Evolutionary conservation across 2,888 invertebrate species (phyloP).

Genomic region (Archips crataeganus): DNA sequence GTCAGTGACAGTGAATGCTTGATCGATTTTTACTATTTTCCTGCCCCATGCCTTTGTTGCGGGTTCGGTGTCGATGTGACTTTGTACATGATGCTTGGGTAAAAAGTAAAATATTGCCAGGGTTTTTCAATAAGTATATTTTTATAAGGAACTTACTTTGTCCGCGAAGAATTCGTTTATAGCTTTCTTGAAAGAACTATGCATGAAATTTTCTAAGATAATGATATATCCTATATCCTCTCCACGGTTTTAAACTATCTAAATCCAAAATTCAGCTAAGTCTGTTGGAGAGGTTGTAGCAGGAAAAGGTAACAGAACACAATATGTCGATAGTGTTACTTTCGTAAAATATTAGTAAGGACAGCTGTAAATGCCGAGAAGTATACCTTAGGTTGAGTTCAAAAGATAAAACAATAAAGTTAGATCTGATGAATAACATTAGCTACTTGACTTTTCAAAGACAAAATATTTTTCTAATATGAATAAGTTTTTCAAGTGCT

Average conservation of each 20-base stretch:
- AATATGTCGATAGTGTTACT: too few species aligned
- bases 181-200: too few species aligned
- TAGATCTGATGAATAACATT: not conserved
- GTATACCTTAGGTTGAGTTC: not conserved
- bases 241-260: too few species aligned
- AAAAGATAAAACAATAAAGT: not conserved
- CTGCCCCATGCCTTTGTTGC: conserved; percentile 33
- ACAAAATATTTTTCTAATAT: too few species aligned
- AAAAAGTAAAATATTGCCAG: not conserved
- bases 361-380: not conserved
- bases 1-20: conserved; percentile 28
- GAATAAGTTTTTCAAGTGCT: too few species aligned
- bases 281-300: too few species aligned
- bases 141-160: not conserved
- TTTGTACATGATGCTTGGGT: not conserved
- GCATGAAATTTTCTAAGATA: too few species aligned
- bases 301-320: too few species aligned
- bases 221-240: too few species aligned
- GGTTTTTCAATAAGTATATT: not conserved
- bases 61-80: not conserved
- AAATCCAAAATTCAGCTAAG: too few species aligned
- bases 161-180: too few species aligned
- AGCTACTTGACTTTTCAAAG: not conserved
- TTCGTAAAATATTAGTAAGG: too few species aligned
- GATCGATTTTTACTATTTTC: conserved; percentile 46